Evolutionary conservation across 2,113 vertebrate genomes (phyloP), one percentile per base, ranked within the genome.

Genomic region (Coreoperca whiteheadi): DNA sequence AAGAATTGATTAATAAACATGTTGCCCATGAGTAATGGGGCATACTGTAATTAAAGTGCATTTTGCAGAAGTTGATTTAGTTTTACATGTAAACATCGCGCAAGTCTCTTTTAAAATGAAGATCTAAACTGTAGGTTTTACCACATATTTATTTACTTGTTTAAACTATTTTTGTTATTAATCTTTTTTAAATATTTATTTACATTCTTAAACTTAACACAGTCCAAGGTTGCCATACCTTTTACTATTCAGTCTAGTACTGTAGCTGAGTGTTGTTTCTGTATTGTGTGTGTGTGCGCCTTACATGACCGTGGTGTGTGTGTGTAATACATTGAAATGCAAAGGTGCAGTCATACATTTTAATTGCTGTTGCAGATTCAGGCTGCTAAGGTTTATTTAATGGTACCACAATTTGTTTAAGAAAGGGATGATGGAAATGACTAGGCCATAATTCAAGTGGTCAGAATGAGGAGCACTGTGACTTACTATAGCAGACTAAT

Each of bases 401-500:
- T 51, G 14, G 9, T 51, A 25, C 20, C 41, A 46, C 32, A 41
- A 1, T 56, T 69, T 79, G 8, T 72, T 54, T 67, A 12, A 56
- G 6, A 9, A 39, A 9, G 0, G 0, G 18, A 10, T 37, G 23
- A 37, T 48, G 25, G 34, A 70, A 39, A 50, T 74, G 43, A 41
- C 16, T 39, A 20, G 8, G 14, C 25, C 10, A 30, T 34, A 50
- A 64, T 79, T 46, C n/a, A 70, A 25, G 65, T 3, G 30, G 10
- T 78, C 28, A 74, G 28, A 66, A 28, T 39, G 48, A 74, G 37
- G 25, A 75, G 23, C 10, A 1, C 4, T 77, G 25, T 63, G 30
- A 56, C 67, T 61, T 77, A 28, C 57, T 59, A 53, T 81, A 69
- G 48, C 48, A 1, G 20, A 50, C 57, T 70, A 78, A 74, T 88